These are phyloP conservation scores for Dascyllus trimaculatus DNA, from an alignment of 2,113 vertebrate species.

Conservation along the genomic window DNA sequence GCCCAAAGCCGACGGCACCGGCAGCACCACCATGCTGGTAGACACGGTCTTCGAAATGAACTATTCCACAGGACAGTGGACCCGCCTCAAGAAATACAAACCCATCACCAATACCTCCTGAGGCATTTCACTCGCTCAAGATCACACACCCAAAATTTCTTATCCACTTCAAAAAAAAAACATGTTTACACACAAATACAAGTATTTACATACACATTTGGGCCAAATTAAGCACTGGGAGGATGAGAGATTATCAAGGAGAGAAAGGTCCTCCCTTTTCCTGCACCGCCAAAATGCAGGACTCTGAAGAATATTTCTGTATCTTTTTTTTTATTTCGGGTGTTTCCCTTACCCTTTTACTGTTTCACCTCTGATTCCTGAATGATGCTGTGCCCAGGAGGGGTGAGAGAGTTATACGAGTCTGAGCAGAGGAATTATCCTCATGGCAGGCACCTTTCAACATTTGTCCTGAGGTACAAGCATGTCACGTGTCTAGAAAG, in stretches of 20 bases:
- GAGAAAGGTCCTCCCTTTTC: slow-evolving; percentile 66
- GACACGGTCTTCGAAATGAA: slow-evolving; percentile 99
- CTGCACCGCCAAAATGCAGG: slow-evolving; percentile 70
- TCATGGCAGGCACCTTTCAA: slow-evolving; percentile 45
- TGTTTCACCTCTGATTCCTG: slow-evolving; percentile 60
- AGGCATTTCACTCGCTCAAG: slow-evolving; percentile 44
- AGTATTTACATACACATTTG: slow-evolving; percentile 66
- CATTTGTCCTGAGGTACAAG: slow-evolving; percentile 55
- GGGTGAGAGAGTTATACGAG: slow-evolving; percentile 15
- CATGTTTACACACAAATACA: slow-evolving; percentile 50
- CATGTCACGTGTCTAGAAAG: slow-evolving; percentile 30
- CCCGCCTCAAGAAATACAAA: slow-evolving; percentile 99
- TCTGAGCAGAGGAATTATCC: slow-evolving; percentile 22
- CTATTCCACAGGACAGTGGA: slow-evolving; percentile 99
- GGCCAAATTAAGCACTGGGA: slow-evolving; percentile 69
- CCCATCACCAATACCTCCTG: slow-evolving; percentile 96
- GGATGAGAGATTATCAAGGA: slow-evolving; percentile 34
- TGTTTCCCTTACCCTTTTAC: slow-evolving; percentile 58
- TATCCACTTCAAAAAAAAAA: slow-evolving; percentile 8
- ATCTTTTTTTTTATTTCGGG: slow-evolving; percentile 49
- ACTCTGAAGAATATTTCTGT: slow-evolving; percentile 61
- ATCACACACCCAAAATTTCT: slow-evolving; percentile 4
- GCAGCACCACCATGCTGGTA: slow-evolving; percentile 99
- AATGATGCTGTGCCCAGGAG: slow-evolving; percentile 30
- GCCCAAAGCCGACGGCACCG: slow-evolving; percentile 95